Conservation (phyloP, 2,888 invertebrate genomes). For the Plebejus anna region DNA sequence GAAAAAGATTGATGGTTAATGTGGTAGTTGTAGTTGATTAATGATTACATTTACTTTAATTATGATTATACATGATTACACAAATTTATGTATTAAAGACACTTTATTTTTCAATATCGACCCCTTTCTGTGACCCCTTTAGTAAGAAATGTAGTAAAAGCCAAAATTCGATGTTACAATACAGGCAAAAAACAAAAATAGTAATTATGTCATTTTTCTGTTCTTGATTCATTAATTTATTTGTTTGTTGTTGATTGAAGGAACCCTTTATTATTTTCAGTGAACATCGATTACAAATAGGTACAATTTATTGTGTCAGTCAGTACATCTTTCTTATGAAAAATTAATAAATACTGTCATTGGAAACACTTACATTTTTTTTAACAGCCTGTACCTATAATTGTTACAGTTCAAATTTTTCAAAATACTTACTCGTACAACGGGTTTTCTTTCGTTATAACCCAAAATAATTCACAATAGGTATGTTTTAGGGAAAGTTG, state of each 20-base stretch:
- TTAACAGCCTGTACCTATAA: conserved; percentile 1
- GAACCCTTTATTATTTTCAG: conserved; percentile 1
- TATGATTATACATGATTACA: no score
- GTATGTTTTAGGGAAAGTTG: no score
- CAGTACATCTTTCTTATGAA: conserved; percentile 1
- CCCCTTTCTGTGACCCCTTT: conserved; percentile 1
- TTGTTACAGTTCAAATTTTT: not conserved
- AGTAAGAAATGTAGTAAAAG: conserved; percentile 1
- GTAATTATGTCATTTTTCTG: not conserved
- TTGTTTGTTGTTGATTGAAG: conserved; percentile 1
- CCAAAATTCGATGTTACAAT: conserved; percentile 1
- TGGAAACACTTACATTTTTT: not conserved
- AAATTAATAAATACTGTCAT: conserved; percentile 1
- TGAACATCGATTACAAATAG: conserved; percentile 1
- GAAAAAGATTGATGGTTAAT: no score
- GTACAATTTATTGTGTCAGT: not conserved
- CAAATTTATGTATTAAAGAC: not conserved
- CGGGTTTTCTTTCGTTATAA: not conserved
- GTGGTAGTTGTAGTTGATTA: no score
- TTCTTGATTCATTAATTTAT: conserved; percentile 1
- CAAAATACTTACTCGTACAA: not conserved
- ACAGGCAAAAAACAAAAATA: not conserved
- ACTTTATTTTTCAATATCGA: not conserved
- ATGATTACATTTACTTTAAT: no score
- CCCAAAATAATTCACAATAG: not conserved